phyloP scores from a whole-genome alignment of 1,140 invertebrate species.

The Macrobrachium rosenbergii region DNA sequence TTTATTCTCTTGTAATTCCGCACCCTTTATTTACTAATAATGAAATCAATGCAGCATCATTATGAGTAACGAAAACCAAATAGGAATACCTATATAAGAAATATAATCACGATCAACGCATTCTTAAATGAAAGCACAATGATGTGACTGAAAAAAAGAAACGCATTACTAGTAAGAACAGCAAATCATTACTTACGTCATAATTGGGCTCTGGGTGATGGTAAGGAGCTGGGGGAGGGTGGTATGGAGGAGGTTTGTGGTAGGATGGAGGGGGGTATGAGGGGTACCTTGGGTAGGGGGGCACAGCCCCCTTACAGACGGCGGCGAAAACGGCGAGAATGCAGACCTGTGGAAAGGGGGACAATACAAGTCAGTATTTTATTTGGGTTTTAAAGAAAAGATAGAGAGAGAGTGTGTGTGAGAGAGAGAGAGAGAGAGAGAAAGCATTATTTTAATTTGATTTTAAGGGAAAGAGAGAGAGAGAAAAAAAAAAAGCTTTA shows the following conservation, averaged over 20 bases:
- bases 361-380: neutral
- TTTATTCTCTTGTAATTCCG: too few species aligned
- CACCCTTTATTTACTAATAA: too few species aligned
- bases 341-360: neutral
- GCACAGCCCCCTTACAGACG: neutral
- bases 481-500: too few species aligned
- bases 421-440: neutral
- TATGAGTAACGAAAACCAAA: too few species aligned
- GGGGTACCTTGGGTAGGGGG: neutral
- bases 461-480: too few species aligned
- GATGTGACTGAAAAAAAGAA: too few species aligned
- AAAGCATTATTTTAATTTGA: too few species aligned
- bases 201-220: constrained; percentile 9
- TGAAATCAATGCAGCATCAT: too few species aligned
- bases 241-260: neutral
- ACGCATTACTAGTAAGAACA: neutral
- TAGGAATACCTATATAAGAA: too few species aligned
- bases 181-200: neutral
- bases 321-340: neutral
- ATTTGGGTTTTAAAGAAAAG: neutral
- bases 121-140: too few species aligned
- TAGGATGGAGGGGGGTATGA: neutral
- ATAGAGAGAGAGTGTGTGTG: neutral
- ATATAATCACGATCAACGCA: too few species aligned
- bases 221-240: neutral